A percentile compares a stretch with the other conserved stretches of the same genome.
These are phyloP conservation scores for Notothenia rossii DNA, from an alignment of 2,113 vertebrate genomes.

Conservation along the genomic window DNA sequence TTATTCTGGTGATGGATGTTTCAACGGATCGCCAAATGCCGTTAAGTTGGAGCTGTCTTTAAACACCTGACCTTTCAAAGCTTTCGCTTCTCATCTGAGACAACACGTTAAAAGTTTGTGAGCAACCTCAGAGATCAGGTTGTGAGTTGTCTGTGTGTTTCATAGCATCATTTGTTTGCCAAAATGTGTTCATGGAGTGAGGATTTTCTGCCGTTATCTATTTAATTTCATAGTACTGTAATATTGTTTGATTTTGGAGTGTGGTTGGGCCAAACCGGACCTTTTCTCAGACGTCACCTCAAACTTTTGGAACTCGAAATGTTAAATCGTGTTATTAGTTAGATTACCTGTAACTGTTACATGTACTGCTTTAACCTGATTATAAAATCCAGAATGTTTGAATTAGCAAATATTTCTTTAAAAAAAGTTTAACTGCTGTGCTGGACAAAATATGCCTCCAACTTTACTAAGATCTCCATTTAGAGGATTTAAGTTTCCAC, in stretches of 20 bases:
- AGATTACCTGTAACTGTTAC: background rate
- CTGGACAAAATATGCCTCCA: background rate
- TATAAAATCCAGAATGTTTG: background rate
- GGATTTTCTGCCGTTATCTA: background rate
- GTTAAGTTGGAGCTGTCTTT: constrained; percentile 45
- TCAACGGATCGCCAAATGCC: constrained; percentile 41
- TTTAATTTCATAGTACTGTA: background rate
- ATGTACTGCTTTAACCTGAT: background rate
- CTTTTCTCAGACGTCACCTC: background rate
- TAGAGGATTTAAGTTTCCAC: too few species aligned
- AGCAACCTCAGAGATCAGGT: constrained; percentile 6
- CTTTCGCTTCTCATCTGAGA: constrained; percentile 23
- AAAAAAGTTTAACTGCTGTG: background rate
- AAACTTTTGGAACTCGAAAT: background rate
- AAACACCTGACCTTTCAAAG: constrained; percentile 58
- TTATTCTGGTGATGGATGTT: constrained; percentile 52
- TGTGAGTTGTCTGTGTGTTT: background rate
- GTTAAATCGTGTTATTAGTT: background rate
- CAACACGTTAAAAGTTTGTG: background rate
- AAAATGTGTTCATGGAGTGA: background rate
- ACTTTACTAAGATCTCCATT: too few species aligned
- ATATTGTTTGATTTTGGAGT: background rate
- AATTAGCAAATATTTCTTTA: background rate
- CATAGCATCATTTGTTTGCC: background rate
- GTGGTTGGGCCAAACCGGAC: background rate